These are phyloP conservation scores for Steatornis caripensis DNA, from an alignment of 2,113 vertebrate species.

Conservation along the genomic window DNA sequence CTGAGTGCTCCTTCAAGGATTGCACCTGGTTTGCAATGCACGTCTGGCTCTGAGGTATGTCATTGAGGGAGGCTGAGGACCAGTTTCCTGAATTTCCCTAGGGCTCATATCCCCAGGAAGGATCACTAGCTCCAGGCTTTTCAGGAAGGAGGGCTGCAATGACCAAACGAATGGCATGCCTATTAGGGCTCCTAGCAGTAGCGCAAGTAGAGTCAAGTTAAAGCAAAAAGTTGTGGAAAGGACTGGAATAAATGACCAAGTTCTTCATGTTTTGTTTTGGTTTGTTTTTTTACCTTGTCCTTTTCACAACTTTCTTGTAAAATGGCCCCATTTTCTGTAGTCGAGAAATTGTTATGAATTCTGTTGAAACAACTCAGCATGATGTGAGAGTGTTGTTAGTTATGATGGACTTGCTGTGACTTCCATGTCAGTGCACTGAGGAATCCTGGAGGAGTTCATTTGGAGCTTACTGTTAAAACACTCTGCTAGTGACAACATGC, in stretches of 20 bases:
- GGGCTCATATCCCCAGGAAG: neutral
- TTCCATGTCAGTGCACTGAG: neutral
- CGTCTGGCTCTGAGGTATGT: neutral
- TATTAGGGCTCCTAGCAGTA: neutral
- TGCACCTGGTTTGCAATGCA: neutral
- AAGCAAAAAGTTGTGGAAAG: neutral
- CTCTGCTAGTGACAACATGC: neutral
- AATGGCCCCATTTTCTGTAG: neutral
- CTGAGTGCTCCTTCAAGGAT: neutral
- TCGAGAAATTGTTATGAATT: neutral
- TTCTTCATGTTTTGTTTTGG: neutral
- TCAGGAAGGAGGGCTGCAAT: neutral
- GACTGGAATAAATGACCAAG: accelerated
- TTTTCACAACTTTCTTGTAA: neutral
- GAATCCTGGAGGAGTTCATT: neutral
- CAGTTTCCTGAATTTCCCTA: neutral
- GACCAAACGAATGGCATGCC: neutral
- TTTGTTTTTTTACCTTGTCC: neutral
- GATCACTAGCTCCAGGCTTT: neutral
- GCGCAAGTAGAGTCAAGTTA: neutral
- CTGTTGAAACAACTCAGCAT: neutral
- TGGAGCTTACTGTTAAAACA: neutral
- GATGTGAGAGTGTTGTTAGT: neutral
- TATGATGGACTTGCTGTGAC: neutral
- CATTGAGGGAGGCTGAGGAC: neutral